phyloP scores from a whole-genome alignment of 2,888 invertebrate species.

The Hartigia nigra region DNA sequence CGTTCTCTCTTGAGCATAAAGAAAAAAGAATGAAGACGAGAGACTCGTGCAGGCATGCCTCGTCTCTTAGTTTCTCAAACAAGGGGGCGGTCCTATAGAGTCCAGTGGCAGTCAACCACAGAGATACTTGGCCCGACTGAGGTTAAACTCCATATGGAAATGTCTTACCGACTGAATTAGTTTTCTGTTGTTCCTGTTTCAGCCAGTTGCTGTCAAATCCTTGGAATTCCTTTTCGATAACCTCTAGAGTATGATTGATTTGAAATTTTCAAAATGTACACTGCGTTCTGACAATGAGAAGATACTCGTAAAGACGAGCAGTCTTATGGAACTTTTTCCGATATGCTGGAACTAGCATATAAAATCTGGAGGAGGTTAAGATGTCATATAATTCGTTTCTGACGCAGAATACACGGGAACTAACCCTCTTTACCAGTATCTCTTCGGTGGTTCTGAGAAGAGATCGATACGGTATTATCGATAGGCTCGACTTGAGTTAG shows the following conservation, averaged over 20 bases:
- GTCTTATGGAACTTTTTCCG: too few relatives aligned
- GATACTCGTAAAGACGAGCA: too few relatives aligned
- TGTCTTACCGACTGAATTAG: not conserved
- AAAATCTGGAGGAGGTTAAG: too few relatives aligned
- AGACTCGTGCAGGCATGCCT: conserved; percentile 41
- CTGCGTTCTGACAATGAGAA: too few relatives aligned
- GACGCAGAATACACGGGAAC: too few relatives aligned
- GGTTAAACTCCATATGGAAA: not conserved
- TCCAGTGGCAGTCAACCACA: conserved; percentile 59
- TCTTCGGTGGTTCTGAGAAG: not conserved
- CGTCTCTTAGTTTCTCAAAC: conserved; percentile 57
- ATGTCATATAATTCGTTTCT: too few relatives aligned
- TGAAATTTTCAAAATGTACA: not conserved
- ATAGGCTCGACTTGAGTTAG: not conserved
- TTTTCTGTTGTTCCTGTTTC: not conserved
- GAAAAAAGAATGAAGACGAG: conserved; percentile 20
- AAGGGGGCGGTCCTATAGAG: conserved; percentile 55
- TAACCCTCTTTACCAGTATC: too few relatives aligned
- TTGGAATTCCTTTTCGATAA: not conserved
- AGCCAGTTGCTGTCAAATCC: not conserved
- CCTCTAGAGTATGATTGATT: not conserved
- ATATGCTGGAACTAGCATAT: too few relatives aligned
- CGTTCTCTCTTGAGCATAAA: conserved; percentile 10
- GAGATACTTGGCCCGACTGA: not conserved
- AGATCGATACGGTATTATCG: not conserved